These are phyloP conservation scores for Daktulosphaira vitifoliae DNA, from an alignment of 1,140 invertebrate genomes.

Conservation along the genomic window DNA sequence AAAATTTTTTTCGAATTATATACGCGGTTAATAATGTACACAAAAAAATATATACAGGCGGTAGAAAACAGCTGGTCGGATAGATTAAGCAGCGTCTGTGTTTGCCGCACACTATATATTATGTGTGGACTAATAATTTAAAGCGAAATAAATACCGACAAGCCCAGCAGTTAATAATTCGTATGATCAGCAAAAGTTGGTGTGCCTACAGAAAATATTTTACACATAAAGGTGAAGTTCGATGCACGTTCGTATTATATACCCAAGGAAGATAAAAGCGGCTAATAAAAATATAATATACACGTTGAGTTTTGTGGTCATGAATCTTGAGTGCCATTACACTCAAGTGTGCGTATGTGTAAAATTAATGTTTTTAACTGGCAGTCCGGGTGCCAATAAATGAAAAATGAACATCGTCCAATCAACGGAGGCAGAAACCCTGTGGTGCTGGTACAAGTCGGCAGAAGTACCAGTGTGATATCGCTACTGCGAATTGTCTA, in stretches of 20 bases:
- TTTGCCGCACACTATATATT: no score
- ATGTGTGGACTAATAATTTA: no score
- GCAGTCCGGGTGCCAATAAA: conserved; percentile 26
- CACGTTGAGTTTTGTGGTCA: neutral
- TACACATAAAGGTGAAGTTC: neutral
- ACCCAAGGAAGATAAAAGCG: conserved; percentile 13
- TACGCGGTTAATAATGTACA: no score
- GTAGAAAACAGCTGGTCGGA: no score
- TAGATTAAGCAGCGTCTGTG: no score
- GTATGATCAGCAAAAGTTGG: neutral
- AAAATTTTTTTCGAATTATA: no score
- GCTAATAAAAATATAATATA: conserved; percentile 18
- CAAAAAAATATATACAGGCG: no score
- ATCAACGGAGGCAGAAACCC: conserved; percentile 32
- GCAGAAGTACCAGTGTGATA: neutral
- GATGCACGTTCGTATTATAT: neutral
- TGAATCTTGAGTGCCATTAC: neutral
- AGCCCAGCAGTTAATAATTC: conserved; percentile 12
- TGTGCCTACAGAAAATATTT: no score
- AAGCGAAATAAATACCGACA: no score
- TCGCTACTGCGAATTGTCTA: no score
- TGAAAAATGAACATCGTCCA: conserved; percentile 28
- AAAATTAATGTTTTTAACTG: conserved; percentile 20
- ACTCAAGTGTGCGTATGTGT: neutral
- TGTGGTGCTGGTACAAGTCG: neutral